These are phyloP conservation scores for Drosophila tanythrix DNA, from an alignment of 2,888 invertebrate genomes.

Conservation along the genomic window DNA sequence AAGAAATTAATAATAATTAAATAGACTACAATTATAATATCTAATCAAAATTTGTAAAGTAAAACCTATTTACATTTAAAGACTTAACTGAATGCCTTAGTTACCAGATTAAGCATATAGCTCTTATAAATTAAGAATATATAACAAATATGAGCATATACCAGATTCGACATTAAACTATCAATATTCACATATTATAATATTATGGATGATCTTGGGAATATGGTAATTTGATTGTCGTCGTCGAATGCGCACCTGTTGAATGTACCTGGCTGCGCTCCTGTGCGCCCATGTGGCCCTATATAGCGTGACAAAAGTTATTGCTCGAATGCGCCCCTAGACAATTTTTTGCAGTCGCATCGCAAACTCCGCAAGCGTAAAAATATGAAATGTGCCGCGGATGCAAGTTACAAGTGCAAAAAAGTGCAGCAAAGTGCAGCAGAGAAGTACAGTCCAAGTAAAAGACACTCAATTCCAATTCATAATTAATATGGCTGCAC, in stretches of 20 bases:
- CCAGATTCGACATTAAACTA: conserved; percentile 1
- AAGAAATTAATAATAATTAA: not conserved
- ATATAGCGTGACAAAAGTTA: conserved; percentile 79
- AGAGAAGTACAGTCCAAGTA: conserved; percentile 44
- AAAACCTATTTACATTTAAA: not conserved
- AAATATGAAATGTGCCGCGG: conserved; percentile 72
- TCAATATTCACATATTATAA: not conserved
- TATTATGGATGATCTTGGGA: not conserved
- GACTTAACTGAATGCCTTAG: not conserved
- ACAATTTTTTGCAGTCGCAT: conserved; percentile 53
- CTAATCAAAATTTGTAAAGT: not conserved
- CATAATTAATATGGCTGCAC: conserved; percentile 72
- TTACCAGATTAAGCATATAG: not conserved
- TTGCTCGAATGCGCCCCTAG: conserved; percentile 79
- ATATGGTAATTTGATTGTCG: not conserved
- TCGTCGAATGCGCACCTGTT: conserved; percentile 25
- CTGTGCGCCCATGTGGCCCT: conserved; percentile 31
- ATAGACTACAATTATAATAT: not conserved
- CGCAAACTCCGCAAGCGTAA: conserved; percentile 71
- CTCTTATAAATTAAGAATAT: not conserved
- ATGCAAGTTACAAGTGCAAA: conserved; percentile 7
- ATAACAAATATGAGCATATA: not conserved
- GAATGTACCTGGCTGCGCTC: conserved; percentile 19
- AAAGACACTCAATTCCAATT: conserved; percentile 57
- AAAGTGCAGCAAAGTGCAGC: conserved; percentile 4